Evolutionary conservation across 2,797 vertebrate genomes (phyloP).

Genomic region (Lithobates sylvaticus): DNA sequence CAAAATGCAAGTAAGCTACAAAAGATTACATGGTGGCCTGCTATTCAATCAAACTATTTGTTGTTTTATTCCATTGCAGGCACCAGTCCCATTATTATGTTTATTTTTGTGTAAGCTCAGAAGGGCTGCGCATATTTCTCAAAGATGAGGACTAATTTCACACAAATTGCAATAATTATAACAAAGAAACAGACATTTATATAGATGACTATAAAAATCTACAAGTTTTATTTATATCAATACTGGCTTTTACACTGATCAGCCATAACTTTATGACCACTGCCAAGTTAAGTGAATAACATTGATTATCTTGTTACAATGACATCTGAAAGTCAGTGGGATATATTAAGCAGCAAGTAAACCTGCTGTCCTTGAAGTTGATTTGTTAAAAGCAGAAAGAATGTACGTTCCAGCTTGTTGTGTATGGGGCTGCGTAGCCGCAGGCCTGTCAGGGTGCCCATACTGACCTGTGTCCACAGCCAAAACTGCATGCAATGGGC

Average conservation of each 20-base stretch:
- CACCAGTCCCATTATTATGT: conserved; percentile 61
- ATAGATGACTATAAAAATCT: not conserved
- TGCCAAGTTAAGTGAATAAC: too few species aligned
- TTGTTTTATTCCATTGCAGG: conserved; percentile 61
- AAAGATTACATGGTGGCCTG: conserved; percentile 46
- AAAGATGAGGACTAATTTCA: conserved; percentile 64
- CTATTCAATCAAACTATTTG: conserved; percentile 66
- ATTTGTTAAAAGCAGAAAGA: too few species aligned
- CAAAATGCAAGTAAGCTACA: conserved; percentile 68
- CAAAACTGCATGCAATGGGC: too few species aligned
- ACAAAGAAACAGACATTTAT: conserved; percentile 54
- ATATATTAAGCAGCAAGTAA: too few species aligned
- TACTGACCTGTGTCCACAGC: too few species aligned
- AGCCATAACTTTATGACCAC: too few species aligned
- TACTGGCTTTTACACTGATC: not conserved
- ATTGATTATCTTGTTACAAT: too few species aligned
- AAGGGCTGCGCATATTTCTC: conserved; percentile 62
- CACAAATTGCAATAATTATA: conserved; percentile 63
- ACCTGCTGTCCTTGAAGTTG: too few species aligned
- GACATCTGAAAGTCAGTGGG: too few species aligned
- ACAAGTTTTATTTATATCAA: not conserved
- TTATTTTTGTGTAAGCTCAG: conserved; percentile 64
- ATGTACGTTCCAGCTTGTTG: too few species aligned
- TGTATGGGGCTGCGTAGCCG: too few species aligned
- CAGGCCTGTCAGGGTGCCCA: too few species aligned